Conservation (phyloP, 53 echinoderm and acorn worm species). For the Paelopatides confundens region DNA sequence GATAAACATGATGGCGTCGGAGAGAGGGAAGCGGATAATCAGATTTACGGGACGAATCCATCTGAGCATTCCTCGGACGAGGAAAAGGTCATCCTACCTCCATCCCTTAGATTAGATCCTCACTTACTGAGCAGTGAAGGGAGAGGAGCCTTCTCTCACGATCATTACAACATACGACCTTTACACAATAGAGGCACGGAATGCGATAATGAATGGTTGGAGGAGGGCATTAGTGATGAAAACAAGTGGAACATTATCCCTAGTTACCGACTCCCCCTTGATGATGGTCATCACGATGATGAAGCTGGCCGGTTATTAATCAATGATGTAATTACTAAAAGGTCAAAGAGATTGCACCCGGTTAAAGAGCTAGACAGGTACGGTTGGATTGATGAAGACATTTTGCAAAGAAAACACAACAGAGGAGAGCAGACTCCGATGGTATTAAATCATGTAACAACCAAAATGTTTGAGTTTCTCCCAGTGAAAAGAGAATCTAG, state of each 20-base stretch:
- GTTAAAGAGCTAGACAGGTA: not conserved
- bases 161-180: not conserved
- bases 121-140: not conserved
- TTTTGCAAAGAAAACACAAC: not conserved
- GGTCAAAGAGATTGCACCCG: not conserved
- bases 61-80: slow-evolving; percentile 21
- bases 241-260: not conserved
- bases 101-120: slow-evolving; percentile 21
- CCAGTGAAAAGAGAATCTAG: not conserved
- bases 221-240: not conserved
- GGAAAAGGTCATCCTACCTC: not conserved
- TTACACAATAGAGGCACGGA: not conserved
- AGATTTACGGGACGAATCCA: not conserved
- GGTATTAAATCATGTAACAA: not conserved
- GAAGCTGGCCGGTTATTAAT: not conserved
- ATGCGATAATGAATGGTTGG: slow-evolving; percentile 6
- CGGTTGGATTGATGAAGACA: not conserved
- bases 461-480: not conserved
- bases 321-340: not conserved
- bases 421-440: not conserved
- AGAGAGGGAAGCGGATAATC: not conserved
- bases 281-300: not conserved
- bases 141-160: not conserved
- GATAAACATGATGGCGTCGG: not conserved
- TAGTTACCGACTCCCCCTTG: not conserved